Base-by-base conservation (phyloP, 1,140 invertebrate genomes). In the Drosophila bifasciata region DNA sequence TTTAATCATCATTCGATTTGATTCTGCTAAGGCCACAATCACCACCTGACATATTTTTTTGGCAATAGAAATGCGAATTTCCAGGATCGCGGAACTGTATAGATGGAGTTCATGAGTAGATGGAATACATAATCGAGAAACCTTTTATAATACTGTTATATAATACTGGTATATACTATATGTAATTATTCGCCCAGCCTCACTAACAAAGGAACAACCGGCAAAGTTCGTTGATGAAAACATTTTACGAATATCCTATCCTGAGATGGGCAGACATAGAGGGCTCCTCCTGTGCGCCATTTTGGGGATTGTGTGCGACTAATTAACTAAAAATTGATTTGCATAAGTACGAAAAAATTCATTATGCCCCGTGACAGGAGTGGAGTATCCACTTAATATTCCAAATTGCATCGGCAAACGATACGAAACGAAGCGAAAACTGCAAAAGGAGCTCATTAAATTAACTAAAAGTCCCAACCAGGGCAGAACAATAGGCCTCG, bases 261-360 rank as follows among this genome's bases (percentile, higher is more conserved):
- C 28, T 46, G 41, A 69, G 28, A 71, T 36, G 7, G 28, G 8
- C 8, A 9, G 8, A 8, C 53, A 59, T 59, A 39, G 19, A 71
- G n/a, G n/a, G n/a, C 1, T 25, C 19, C 17, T 48, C 25, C 19
- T 21, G 9, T 8, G 25, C 16, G 11, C 21, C 9, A n/a, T 23
- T 67, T 56, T 32, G n/a, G 23, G 15, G n/a, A 32, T 56, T 55
- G 41, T 67, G 25, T 28, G 15, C 49, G 19, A 44, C 53, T 58
- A 74, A 75, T 75, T 74, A 75, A 74, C 69, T 73, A 58, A 73
- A 74, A 73, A 74, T 74, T 73, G 72, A 75, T 75, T 75, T 75
- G 62, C 72, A 75, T 75, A 75, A 75, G 49, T 68, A 59, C 41
- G 23, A 49, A 67, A 67, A 74, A 51, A 52, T 75, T 74, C 71